Evolutionary conservation across 35 echinoderm and acorn worm genomes (phyloP), one percentile per base, ranked within the genome.

Genomic region (Lytechinus variegatus): DNA sequence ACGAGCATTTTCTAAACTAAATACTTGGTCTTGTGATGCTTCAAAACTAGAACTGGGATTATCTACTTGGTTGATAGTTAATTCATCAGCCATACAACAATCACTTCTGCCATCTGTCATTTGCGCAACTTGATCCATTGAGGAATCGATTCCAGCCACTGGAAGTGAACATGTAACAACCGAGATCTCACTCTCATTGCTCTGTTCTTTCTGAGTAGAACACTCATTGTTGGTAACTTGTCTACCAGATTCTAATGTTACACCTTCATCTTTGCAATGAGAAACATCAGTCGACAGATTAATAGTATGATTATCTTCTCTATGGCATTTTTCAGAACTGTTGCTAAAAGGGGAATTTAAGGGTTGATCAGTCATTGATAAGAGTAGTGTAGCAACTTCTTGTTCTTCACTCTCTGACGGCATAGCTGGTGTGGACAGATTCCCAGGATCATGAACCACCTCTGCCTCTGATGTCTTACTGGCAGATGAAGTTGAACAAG

Each of bases 281-380:
- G 66, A 79, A 19, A 79, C n/a, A 79, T 79, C 66, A 79, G 66
- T 19, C n/a, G 66, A 16, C n/a, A 24, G 19, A 79, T 24, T 79
- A n/a, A 79, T 21, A 24, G 66, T 24, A 79, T 19, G 66, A 24
- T 79, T n/a, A 7, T 79, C 21, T 79, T 79, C 66, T 79, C n/a
- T 19, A 79, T 24, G 66, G 66, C 66, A 79, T n/a, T 16, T 79
- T 79, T 79, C 66, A 24, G 66, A 79, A 79, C 27, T 52, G 9
- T 90, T 90, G 29, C 52, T 28, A 90, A 44, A 90, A 9, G 92
- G n/a, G 57, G 92, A 93, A 0, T 57, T 28, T 27, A 57, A 33
- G 53, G 54, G 54, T 57, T 93, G 92, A 10, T 93, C 92, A 53
- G 92, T 93, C 92, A 93, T 93, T 57, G 92, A 55, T 27, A 93